phyloP scores from a whole-genome alignment of 92 coral and sea anemone genomes.

The Actinostola sp. region DNA sequence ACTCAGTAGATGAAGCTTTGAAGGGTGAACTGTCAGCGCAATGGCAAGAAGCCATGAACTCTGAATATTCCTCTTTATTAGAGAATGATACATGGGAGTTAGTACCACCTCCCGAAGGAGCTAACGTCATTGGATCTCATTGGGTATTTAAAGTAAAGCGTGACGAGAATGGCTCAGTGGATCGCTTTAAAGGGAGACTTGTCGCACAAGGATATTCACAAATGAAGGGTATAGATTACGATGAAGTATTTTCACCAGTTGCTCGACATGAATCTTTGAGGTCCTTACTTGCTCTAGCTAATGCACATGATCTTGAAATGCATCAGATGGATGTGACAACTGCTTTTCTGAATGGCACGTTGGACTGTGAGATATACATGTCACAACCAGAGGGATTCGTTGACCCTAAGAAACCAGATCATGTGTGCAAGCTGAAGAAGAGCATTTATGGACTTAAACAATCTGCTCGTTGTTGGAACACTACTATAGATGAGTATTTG shows the following conservation, averaged over 20 bases:
- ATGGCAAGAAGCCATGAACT: slow-evolving; percentile 61
- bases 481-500: slow-evolving; percentile 44
- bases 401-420: slow-evolving; percentile 43
- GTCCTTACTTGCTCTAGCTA: slow-evolving; percentile 56
- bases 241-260: slow-evolving; percentile 70
- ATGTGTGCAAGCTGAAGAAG: slow-evolving; percentile 65
- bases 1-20: slow-evolving; percentile 64
- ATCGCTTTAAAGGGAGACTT: slow-evolving; percentile 58
- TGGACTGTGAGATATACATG: slow-evolving; percentile 62
- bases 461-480: slow-evolving; percentile 67
- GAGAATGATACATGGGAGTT: slow-evolving; percentile 63
- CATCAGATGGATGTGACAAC: slow-evolving; percentile 46
- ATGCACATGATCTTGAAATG: slow-evolving; percentile 58
- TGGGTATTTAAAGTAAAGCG: slow-evolving; percentile 65
- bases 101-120: slow-evolving; percentile 46
- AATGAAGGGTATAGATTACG: slow-evolving; percentile 63
- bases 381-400: slow-evolving; percentile 66
- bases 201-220: slow-evolving; percentile 75
- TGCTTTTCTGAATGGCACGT: slow-evolving; percentile 60
- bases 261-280: slow-evolving; percentile 53
- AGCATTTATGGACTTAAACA: slow-evolving; percentile 67
- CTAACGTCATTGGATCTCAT: slow-evolving; percentile 56
- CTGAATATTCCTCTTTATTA: slow-evolving; percentile 53
- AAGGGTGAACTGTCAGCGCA: slow-evolving; percentile 54
- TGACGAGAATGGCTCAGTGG: slow-evolving; percentile 68